phyloP scores from a whole-genome alignment of 2,797 vertebrate species.

The Galaxias olidus region DNA sequence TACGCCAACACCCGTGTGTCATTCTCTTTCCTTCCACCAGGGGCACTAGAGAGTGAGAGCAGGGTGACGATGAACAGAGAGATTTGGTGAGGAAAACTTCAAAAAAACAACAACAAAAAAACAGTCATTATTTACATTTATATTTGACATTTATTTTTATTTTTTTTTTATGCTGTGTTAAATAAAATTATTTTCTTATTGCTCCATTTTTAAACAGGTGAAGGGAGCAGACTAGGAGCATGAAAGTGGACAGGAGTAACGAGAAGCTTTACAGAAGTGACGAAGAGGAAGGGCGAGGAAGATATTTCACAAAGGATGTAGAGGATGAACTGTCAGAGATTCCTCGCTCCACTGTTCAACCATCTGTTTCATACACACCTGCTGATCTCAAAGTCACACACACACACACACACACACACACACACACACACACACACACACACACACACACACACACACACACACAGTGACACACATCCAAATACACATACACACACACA shows the following conservation, averaged over 20 bases:
- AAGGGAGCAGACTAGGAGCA: too few species aligned
- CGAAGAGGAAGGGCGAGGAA: too few species aligned
- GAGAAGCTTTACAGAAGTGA: too few species aligned
- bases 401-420: neutral
- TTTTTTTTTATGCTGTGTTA: too few species aligned
- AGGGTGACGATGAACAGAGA: neutral
- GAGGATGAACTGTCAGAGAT: too few species aligned
- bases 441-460: slow-evolving; percentile 5
- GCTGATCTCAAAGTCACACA: too few species aligned
- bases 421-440: slow-evolving; percentile 1
- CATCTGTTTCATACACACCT: too few species aligned
- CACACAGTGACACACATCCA: neutral
- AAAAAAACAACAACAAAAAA: neutral
- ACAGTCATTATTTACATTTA: neutral
- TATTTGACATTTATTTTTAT: neutral
- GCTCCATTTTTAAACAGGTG: too few species aligned
- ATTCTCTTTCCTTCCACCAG: slow-evolving; percentile 37
- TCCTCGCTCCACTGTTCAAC: too few species aligned
- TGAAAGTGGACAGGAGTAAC: too few species aligned
- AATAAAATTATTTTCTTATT: too few species aligned
- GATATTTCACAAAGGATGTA: too few species aligned
- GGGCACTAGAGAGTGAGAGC: slow-evolving; percentile 38
- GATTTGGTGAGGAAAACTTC: neutral
- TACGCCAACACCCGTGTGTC: neutral
- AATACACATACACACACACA: neutral